A percentile compares a stretch with the other conserved stretches of the same genome.
phyloP scores from a whole-genome alignment of 30 jellyfish, hydroid and myxozoan species.

The Aurelia coerulea region DNA sequence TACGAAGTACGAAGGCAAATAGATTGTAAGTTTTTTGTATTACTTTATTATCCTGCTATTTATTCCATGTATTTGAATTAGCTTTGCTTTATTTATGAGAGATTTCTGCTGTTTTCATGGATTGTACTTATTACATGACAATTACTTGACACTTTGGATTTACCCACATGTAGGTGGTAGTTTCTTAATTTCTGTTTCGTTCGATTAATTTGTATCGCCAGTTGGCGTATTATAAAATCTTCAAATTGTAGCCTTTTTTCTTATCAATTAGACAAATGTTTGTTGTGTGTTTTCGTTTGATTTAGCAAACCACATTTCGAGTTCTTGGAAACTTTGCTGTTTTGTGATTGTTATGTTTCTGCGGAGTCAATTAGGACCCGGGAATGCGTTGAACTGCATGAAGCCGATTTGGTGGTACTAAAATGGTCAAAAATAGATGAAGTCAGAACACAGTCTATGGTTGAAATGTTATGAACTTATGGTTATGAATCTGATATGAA shows the following conservation, averaged over 20 bases:
- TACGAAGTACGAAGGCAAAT: neutral
- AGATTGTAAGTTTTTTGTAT: neutral
- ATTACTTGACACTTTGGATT: neutral
- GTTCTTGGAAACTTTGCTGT: neutral
- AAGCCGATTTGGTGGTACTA: too few relatives aligned
- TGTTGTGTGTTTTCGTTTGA: neutral
- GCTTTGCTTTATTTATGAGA: too few relatives aligned
- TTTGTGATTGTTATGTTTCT: neutral
- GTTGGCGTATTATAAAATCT: neutral
- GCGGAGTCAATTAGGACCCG: neutral
- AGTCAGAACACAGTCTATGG: too few relatives aligned
- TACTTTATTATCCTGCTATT: neutral
- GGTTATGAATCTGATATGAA: too few relatives aligned
- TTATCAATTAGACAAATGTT: neutral
- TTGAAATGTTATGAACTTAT: too few relatives aligned
- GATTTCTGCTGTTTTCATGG: neutral
- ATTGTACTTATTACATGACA: neutral
- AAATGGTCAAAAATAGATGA: too few relatives aligned
- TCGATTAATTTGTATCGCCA: neutral
- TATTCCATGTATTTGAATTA: neutral
- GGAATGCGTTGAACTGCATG: neutral
- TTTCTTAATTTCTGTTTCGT: neutral
- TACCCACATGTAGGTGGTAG: neutral
- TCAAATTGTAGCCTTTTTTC: neutral
- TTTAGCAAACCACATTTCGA: neutral